Percentiles rank a stretch among this genome's conserved stretches.
Conservation (phyloP, 2,888 invertebrate genomes). For the Catocala nupta region DNA sequence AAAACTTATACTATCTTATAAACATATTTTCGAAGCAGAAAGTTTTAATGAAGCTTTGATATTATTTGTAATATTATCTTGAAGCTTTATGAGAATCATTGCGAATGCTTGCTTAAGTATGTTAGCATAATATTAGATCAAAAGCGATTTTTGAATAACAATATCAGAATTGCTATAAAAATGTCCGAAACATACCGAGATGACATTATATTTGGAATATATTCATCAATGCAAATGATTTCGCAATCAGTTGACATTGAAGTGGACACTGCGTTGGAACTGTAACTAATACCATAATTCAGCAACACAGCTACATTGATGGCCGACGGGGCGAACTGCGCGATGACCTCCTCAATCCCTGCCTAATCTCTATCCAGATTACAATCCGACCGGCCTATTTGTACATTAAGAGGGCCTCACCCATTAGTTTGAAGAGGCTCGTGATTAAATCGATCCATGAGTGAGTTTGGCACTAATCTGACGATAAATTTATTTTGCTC, state of each 20-base stretch:
- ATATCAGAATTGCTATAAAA: too few species aligned
- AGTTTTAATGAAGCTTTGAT: conserved; percentile 27
- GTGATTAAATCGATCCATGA: conserved; percentile 64
- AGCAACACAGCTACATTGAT: conserved; percentile 34
- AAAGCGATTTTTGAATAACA: too few species aligned
- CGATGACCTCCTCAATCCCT: conserved; percentile 59
- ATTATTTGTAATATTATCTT: conserved; percentile 17
- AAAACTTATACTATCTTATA: conserved; percentile 21
- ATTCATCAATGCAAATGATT: too few species aligned
- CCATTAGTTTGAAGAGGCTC: conserved; percentile 69
- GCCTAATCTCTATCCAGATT: conserved; percentile 67
- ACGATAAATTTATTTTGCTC: conserved; percentile 54
- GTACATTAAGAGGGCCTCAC: conserved; percentile 63
- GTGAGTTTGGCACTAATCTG: conserved; percentile 62
- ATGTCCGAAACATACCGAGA: too few species aligned
- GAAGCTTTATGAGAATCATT: conserved; percentile 15
- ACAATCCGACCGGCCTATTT: conserved; percentile 65
- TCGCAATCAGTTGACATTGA: not conserved
- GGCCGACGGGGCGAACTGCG: conserved; percentile 39
- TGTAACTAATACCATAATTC: conserved; percentile 35
- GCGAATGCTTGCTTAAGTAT: not conserved
- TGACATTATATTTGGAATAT: too few species aligned
- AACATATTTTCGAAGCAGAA: conserved; percentile 19
- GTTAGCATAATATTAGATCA: too few species aligned
- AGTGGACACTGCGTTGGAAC: not conserved